phyloP scores from a whole-genome alignment of 2,113 vertebrate species.

The Ictalurus furcatus region DNA sequence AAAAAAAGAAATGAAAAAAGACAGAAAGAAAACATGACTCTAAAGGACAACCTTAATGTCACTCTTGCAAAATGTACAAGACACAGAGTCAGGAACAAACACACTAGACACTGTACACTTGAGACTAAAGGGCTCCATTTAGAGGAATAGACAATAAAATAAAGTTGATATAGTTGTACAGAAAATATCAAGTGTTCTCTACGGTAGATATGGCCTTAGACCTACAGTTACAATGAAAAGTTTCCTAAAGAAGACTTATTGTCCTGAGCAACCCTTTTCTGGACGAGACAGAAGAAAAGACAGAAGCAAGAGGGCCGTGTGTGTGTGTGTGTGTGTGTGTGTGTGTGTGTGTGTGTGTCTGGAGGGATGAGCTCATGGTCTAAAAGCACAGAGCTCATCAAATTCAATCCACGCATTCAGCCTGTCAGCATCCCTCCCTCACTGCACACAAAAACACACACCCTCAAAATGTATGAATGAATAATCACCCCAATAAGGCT shows the following conservation, averaged over 20 bases:
- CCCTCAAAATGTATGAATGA: conserved; percentile 12
- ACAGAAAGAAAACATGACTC: not conserved
- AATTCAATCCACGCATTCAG: conserved; percentile 16
- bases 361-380: conserved; percentile 21
- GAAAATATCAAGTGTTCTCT: not conserved
- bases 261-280: not conserved
- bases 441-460: conserved; percentile 17
- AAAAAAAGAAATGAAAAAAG: not conserved
- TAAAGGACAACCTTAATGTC: not conserved
- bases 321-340: not conserved
- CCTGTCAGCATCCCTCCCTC: conserved; percentile 24
- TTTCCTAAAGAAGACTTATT: not conserved
- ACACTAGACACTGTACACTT: not conserved
- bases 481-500: conserved; percentile 10
- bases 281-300: not conserved
- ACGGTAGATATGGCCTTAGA: not conserved
- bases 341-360: not conserved
- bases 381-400: conserved; percentile 32
- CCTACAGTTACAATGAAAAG: not conserved
- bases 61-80: not conserved
- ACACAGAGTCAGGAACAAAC: not conserved
- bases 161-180: not conserved
- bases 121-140: conserved; percentile 4
- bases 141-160: not conserved
- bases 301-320: not conserved